Conservation (phyloP, 2,888 invertebrate genomes). For the Agrotis ipsilon region DNA sequence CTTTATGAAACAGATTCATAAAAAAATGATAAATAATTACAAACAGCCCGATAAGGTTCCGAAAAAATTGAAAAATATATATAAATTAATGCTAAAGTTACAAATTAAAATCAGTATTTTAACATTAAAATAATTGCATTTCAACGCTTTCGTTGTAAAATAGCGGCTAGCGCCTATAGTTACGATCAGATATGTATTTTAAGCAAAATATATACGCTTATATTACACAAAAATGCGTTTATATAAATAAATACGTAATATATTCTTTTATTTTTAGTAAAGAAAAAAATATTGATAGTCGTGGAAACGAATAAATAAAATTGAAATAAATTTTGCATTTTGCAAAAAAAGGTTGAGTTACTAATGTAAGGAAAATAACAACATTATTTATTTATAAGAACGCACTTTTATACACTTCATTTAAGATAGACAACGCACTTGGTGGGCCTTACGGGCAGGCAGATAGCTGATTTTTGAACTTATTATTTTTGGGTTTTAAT, state of each 20-base stretch:
- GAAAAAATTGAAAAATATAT: slow-evolving; percentile 2
- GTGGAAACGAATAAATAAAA: neutral
- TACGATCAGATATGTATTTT: slow-evolving; percentile 58
- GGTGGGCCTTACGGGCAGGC: neutral
- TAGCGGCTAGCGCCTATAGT: slow-evolving; percentile 27
- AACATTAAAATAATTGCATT: slow-evolving; percentile 55
- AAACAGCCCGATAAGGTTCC: neutral
- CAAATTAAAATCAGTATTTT: slow-evolving; percentile 26
- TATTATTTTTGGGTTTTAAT: too few relatives aligned
- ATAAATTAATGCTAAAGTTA: slow-evolving; percentile 15
- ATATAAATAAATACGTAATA: slow-evolving; percentile 1
- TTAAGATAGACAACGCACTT: slow-evolving; percentile 9
- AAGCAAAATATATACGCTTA: slow-evolving; percentile 39
- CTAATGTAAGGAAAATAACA: neutral
- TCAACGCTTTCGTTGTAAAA: slow-evolving; percentile 53
- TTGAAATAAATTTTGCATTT: neutral
- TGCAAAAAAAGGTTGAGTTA: neutral
- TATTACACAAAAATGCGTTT: slow-evolving; percentile 22
- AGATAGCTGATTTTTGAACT: too few relatives aligned
- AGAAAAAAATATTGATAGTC: neutral
- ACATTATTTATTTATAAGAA: slow-evolving; percentile 24
- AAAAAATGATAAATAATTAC: neutral
- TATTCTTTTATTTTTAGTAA: neutral
- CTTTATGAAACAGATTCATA: neutral
- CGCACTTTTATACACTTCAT: slow-evolving; percentile 6